Evolutionary conservation across 2,113 vertebrate species (phyloP).

Genomic region (Atherinomorus stipes): DNA sequence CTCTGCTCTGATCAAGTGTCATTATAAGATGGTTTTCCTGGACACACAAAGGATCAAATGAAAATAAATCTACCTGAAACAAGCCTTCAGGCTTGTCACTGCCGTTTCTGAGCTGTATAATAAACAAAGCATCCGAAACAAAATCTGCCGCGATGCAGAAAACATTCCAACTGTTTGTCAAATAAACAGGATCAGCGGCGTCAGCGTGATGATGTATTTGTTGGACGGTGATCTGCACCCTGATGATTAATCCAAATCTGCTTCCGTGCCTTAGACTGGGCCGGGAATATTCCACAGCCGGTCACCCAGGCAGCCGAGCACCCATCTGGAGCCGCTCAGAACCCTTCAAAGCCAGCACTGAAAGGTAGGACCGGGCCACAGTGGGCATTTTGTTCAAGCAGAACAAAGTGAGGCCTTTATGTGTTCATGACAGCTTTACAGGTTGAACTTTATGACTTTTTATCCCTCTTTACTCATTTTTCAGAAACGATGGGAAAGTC

Average conservation of each 20-base stretch:
- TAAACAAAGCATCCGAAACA: neutral
- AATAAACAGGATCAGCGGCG: neutral
- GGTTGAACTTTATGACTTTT: neutral
- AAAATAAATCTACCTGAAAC: constrained; percentile 11
- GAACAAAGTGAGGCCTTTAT: neutral
- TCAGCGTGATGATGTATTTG: constrained; percentile 14
- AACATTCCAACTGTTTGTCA: neutral
- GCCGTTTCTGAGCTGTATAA: neutral
- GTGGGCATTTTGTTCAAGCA: constrained; percentile 18
- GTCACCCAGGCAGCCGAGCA: constrained; percentile 73
- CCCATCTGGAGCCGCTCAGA: constrained; percentile 78
- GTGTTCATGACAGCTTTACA: neutral
- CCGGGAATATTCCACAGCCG: constrained; percentile 65
- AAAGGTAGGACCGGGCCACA: constrained; percentile 78
- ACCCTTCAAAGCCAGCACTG: constrained; percentile 56
- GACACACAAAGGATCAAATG: neutral
- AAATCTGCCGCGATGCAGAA: neutral
- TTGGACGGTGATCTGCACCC: neutral
- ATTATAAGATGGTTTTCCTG: neutral
- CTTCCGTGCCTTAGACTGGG: constrained; percentile 84
- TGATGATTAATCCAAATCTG: constrained; percentile 34
- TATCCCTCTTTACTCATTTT: constrained; percentile 17
- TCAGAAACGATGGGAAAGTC: constrained; percentile 83
- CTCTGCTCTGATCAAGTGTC: neutral
- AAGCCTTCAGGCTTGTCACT: neutral